These are phyloP conservation scores for Archips crataeganus DNA, from an alignment of 2,888 invertebrate genomes.

Conservation along the genomic window DNA sequence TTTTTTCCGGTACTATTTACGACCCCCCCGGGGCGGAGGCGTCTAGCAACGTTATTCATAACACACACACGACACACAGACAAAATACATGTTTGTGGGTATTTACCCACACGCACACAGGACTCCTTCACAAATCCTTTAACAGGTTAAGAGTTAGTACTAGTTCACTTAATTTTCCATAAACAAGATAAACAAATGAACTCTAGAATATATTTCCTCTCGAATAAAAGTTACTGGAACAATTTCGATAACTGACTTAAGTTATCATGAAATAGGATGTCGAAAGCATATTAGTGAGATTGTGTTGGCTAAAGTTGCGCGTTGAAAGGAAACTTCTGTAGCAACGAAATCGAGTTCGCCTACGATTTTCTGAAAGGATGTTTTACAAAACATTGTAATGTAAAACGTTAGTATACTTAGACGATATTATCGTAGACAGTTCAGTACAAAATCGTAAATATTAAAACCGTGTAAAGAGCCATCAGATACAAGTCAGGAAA, in stretches of 20 bases:
- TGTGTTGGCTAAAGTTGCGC: slow-evolving; percentile 28
- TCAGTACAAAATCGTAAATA: neutral
- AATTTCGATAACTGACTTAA: slow-evolving; percentile 20
- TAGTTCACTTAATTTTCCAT: slow-evolving; percentile 43
- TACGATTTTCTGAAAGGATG: slow-evolving; percentile 10
- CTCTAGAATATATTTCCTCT: neutral
- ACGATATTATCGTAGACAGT: neutral
- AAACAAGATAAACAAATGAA: slow-evolving; percentile 10
- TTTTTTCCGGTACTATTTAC: slow-evolving; percentile 62
- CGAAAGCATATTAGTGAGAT: slow-evolving; percentile 31
- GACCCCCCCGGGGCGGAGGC: slow-evolving; percentile 52
- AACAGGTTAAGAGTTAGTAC: slow-evolving; percentile 42
- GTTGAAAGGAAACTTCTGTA: slow-evolving; percentile 19
- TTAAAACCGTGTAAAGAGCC: too few relatives aligned
- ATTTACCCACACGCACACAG: slow-evolving; percentile 43
- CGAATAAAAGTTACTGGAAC: slow-evolving; percentile 10
- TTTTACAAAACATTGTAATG: neutral
- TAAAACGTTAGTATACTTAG: neutral
- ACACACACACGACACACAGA: slow-evolving; percentile 46
- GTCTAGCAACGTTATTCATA: slow-evolving; percentile 54
- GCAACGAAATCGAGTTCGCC: slow-evolving; percentile 13
- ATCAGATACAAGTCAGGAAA: too few relatives aligned
- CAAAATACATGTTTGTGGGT: slow-evolving; percentile 32
- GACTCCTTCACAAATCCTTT: slow-evolving; percentile 33
- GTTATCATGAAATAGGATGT: slow-evolving; percentile 30